A percentile compares a stretch with the other conserved stretches of the same genome.
Evolutionary conservation across 2,888 invertebrate species (phyloP).

Genomic region (Parnassius apollo): DNA sequence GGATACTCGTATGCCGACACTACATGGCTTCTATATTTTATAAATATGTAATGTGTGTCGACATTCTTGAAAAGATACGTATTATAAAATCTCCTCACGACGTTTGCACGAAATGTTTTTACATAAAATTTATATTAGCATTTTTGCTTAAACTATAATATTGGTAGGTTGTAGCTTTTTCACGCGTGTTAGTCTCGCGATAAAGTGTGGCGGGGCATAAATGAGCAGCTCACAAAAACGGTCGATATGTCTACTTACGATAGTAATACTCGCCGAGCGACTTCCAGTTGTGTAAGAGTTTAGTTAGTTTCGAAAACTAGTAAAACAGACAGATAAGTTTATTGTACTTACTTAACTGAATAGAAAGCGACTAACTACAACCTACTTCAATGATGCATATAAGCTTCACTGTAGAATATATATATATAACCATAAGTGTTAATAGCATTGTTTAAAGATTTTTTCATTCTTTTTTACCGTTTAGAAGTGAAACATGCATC

Average conservation of each 20-base stretch:
- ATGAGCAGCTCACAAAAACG: constrained; percentile 37
- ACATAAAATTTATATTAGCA: too few species aligned
- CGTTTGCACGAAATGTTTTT: too few species aligned
- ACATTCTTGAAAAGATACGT: too few species aligned
- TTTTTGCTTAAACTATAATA: not conserved
- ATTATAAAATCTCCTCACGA: too few species aligned
- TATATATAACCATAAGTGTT: too few species aligned
- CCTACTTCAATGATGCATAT: constrained; percentile 5
- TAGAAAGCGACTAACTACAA: constrained; percentile 16
- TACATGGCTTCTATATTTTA: too few species aligned
- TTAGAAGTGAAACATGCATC: too few species aligned
- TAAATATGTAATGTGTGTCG: too few species aligned
- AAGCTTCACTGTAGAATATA: too few species aligned
- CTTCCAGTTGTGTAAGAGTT: constrained; percentile 11
- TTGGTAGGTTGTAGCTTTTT: constrained; percentile 23
- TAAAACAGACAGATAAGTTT: constrained; percentile 14
- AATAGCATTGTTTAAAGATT: too few species aligned
- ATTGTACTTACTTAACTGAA: constrained; percentile 14
- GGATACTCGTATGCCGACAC: too few species aligned
- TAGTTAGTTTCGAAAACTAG: constrained; percentile 14
- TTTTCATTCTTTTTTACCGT: too few species aligned
- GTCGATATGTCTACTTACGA: constrained; percentile 41
- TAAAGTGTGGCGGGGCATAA: constrained; percentile 46
- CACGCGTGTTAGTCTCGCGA: constrained; percentile 20
- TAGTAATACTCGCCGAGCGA: constrained; percentile 17